Evolutionary conservation across 2,888 invertebrate genomes (phyloP), one percentile per base, ranked within the genome.

Genomic region (Thelaira solivaga): DNA sequence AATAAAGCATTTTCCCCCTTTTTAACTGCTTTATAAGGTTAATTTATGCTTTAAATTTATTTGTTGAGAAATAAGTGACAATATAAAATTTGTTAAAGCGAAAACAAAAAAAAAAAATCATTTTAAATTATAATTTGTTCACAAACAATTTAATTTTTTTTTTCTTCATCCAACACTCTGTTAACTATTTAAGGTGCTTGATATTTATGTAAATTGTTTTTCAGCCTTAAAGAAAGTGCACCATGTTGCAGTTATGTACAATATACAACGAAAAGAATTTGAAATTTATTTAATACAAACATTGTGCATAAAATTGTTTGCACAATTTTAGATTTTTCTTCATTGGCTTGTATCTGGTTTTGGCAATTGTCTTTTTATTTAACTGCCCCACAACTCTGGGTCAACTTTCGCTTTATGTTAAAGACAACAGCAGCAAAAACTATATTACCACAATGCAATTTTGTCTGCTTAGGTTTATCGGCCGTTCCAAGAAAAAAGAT

Each of bases 341-440:
- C 18, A 20, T 49, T 72, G 20, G 16, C 39, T n/a, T n/a, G n/a
- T 41, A 16, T 8, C 29, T 62, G 16, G 39, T 53, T 59, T 22
- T 22, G 6, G 4, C 31, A 36, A 39, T 34, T n/a, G 61, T 65
- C 71, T 71, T 51, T 29, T 43, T 49, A 39, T 68, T 59, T 45
- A 36, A 64, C 75, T 80, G 75, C 62, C 72, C 68, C 72, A 80
- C 75, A 73, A 80, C 79, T 86, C 84, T 87, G 85, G 86, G 86
- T 86, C 86, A 86, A 86, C 86, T 86, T 86, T 86, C 86, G 86
- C 86, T 86, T 86, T 82, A 84, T 83, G 55, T 36, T 57, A 49
- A 55, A 53, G 20, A 26, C 39, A 61, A 31, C 24, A 69, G 16
- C 34, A n/a, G 39, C 20, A 45, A 62, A 20, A 49, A 41, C 7